Evolutionary conservation across 1,140 invertebrate species (phyloP), one percentile per base, ranked within the genome.

Genomic region (Drosophila grimshawi): DNA sequence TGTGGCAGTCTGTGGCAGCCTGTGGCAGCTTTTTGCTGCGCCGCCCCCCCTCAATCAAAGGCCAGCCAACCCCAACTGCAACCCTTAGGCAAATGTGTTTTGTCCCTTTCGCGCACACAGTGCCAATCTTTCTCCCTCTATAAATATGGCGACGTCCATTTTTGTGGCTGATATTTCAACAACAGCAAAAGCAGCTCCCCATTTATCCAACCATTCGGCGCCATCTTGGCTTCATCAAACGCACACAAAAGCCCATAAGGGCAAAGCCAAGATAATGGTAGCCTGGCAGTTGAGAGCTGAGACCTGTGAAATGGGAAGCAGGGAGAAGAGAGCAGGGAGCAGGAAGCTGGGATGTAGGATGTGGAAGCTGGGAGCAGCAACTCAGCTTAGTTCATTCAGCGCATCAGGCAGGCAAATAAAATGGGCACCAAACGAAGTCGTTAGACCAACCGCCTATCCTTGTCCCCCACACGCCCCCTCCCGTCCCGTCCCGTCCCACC

Each of bases 141-240:
- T 83, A 89, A 88, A 86, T 83, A 88, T 80, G 83, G 80, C 83
- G 77, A 83, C 83, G 85, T 88, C 83, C 83, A 88, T 88, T 88
- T 89, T 89, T 88, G 83, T 89, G 83, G 85, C 83, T 80, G 85
- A 88, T 88, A 89, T 85, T 80, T 88, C 56, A 86, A 82, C 83
- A 88, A 80, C 60, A 79, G 70, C 69, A 60, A 60, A 32, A 35
- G 57, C 62, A 81, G 53, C 76, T 75, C 43, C 82, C 68, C 68
- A 77, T 63, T 78, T 74, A 59, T 37, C 67, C 53, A 66, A 71
- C 77, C 83, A 82, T 82, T 89, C 83, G 78, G 80, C 83, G 83
- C 83, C 83, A 88, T 88, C 83, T 88, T 88, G 83, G 83, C 83
- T 88, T 88, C 83, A 88, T 88, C 83, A 88, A 88, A 88, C 85